Base-by-base conservation (phyloP, 1,140 invertebrate genomes). In the Drosophila virilis region DNA sequence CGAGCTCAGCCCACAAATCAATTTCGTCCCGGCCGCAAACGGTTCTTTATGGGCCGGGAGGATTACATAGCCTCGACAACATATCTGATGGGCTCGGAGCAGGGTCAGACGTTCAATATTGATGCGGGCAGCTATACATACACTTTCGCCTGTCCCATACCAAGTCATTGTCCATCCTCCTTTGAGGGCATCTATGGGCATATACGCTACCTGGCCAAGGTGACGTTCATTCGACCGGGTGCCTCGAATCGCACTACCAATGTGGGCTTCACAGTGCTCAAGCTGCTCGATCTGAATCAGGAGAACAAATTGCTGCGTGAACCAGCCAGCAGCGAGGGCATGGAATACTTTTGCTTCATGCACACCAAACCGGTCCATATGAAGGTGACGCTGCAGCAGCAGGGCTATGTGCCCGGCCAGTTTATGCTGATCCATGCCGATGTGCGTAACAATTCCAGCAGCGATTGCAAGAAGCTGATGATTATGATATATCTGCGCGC, bases 61-160 rank as follows among this genome's bases (percentile, higher is more conserved):
- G 91, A 92, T 37, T 92, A 92, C 45, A 78, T 92, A 40, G 75
- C 91, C 13, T 89, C 91, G 17, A 92, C 89, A 0, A 91, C 91
- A 12, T 92, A 59, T 70, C 37, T 92, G 2, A 85, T 88, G 43
- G 91, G 91, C 9, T 91, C 91, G 8, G 80, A 92, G 0, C 70
- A 80, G 46, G 78, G 78, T 9, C 70, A 74, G 33, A 72, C 59
- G 17, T 92, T 93, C 13, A 93, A 92, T 62, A 91, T 95, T 58
- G 93, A 93, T 40, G 71, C 91, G 5, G 95, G 95, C 40, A 93
- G 93, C 28, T 93, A 95, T 73, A 92, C 88, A 32, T 95, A 94
- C 83, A 94, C 93, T 5, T 95, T 95, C 78, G 93, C 91, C n/a
- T 94, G 93, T 65, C 91, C 92, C 28, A 89, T 95, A 59, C 95